Base-by-base conservation (phyloP, 2,797 vertebrate species). In the Erpetoichthys calabaricus region DNA sequence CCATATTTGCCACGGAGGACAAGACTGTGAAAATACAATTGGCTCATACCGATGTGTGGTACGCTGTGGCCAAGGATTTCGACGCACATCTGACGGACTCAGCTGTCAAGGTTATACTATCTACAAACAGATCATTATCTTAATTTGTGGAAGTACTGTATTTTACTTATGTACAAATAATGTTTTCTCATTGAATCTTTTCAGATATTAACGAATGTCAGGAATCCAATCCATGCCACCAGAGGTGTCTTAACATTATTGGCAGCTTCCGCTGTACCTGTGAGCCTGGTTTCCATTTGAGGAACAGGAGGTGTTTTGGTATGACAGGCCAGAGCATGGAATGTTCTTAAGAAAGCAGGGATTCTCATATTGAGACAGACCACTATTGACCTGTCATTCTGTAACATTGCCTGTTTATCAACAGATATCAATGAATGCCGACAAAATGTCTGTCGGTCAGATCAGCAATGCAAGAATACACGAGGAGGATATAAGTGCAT, bases 261-360 rank as follows among this genome's bases (percentile, higher is more conserved):
- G 96, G 96, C 51, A 94, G 94, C 65, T 99, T 91, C 74, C 88
- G 92, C 51, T 99, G 96, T 64, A 88, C 88, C 42, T 99, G 96
- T 70, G 90, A 97, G 57, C 88, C 88, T 0, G 96, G 96, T 45
- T 99, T 86, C 74, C 91, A 94, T 43, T 80, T 94, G 60, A 89
- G 86, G 76, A 92, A 88, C 78, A 85, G 87, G 64, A 91, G 93
- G 70, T 99, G 96, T 46, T 55, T 93, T 1, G 96, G 96, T 99
- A 74, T 65, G 83, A 56, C 53, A 59, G 45, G 5, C 25, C 25
- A 25, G 25, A 25, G 25, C 25, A 25, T 25, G 25, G 25, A 25
- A 25, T 25, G 25, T 25, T 25, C 25, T 25, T 25, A 25, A 25
- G 25, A 25, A 25, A 25, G 25, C 25, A 25, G 25, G 25, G 25